Conservation (phyloP, 2,113 vertebrate species). For the Cairina moschata region DNA sequence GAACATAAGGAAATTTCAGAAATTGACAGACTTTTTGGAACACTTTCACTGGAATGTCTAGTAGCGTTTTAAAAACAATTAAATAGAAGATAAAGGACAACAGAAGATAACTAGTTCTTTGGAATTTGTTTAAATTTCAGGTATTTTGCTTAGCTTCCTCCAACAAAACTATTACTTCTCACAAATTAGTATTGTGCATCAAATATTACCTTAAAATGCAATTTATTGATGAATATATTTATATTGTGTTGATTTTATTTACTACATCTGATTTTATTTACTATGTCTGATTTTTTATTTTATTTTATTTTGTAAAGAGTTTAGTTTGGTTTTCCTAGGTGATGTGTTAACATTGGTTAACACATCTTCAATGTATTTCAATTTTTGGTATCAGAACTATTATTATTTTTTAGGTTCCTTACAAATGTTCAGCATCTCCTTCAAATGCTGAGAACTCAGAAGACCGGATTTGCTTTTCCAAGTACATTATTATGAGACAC, state of each 20-base stretch:
- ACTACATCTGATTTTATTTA: not conserved
- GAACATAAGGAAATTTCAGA: not conserved
- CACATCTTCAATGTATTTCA: not conserved
- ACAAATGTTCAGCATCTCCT: not conserved
- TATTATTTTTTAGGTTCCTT: not conserved
- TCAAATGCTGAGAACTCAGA: constrained; percentile 12
- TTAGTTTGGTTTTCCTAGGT: not conserved
- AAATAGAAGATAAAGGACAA: not conserved
- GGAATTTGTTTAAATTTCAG: not conserved
- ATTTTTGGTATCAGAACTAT: not conserved
- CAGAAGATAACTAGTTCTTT: not conserved
- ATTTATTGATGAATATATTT: not conserved
- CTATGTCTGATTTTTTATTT: no score
- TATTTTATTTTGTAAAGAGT: not conserved
- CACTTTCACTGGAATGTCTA: not conserved
- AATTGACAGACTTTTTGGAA: not conserved
- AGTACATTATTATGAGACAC: not conserved
- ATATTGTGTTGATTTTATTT: not conserved
- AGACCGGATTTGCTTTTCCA: constrained; percentile 18
- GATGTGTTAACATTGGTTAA: not conserved
- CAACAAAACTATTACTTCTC: not conserved
- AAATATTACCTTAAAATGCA: not conserved
- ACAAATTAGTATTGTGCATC: not conserved
- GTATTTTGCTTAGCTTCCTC: not conserved
- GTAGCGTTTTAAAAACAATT: not conserved